A percentile compares a stretch with the other conserved stretches of the same genome.
These are phyloP conservation scores for Pachycephus smyrnensis DNA, from an alignment of 2,888 invertebrate species.

Conservation along the genomic window DNA sequence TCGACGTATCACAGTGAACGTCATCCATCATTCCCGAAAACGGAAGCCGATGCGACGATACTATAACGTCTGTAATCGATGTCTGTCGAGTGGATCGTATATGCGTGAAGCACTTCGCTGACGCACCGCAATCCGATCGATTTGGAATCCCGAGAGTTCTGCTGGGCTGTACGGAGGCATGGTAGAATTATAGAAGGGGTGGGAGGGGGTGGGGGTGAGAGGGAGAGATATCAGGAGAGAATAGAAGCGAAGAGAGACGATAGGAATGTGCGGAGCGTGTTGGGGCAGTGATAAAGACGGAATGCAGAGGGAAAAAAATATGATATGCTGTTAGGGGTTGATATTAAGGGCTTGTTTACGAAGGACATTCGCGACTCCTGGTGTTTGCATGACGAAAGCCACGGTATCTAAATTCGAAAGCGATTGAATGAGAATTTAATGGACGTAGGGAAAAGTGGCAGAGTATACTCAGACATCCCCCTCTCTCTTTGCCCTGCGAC, in stretches of 20 bases:
- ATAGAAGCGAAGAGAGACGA: background rate
- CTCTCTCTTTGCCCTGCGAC: background rate
- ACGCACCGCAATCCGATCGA: background rate
- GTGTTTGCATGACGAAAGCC: background rate
- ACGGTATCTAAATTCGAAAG: conserved; percentile 17
- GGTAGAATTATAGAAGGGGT: background rate
- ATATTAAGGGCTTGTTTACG: background rate
- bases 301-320: background rate
- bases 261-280: background rate
- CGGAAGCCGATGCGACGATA: background rate
- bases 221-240: background rate
- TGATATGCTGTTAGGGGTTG: background rate
- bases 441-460: background rate
- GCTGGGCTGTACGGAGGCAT: background rate
- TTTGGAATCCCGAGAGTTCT: background rate
- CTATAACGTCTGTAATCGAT: background rate
- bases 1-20: background rate
- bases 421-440: conserved; percentile 23
- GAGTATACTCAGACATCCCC: background rate
- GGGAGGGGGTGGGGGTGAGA: no score
- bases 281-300: background rate
- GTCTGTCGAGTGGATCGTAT: background rate
- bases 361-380: background rate
- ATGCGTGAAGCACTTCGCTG: background rate
- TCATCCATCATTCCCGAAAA: background rate